Evolutionary conservation across 2,888 invertebrate genomes (phyloP).

Genomic region (Caenorhabditis imperialis): DNA sequence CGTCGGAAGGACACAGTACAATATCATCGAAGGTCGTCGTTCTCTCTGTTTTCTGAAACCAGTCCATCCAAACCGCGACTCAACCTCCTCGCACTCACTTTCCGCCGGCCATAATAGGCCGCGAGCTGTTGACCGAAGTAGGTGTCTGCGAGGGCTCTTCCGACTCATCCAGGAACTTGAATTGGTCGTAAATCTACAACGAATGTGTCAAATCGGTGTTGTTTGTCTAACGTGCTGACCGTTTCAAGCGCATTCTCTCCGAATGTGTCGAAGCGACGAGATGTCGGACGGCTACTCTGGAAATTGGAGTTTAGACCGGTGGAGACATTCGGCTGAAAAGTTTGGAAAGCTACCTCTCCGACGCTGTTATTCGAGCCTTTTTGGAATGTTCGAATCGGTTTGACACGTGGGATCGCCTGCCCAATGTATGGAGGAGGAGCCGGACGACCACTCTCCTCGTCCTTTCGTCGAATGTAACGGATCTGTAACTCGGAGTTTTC

Average conservation of each 20-base stretch:
- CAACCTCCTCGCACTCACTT: constrained; percentile 15
- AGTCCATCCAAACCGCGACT: no score
- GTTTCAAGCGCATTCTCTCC: constrained; percentile 65
- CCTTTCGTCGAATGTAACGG: constrained; percentile 38
- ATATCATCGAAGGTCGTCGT: constrained; percentile 8
- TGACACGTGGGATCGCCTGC: constrained; percentile 49
- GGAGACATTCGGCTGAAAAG: no score
- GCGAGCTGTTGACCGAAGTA: constrained; percentile 43
- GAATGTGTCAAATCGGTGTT: constrained; percentile 1
- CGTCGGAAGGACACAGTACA: constrained; percentile 38
- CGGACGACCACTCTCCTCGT: constrained; percentile 17
- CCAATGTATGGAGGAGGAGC: constrained; percentile 54
- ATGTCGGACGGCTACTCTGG: constrained; percentile 36
- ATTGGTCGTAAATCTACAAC: constrained; percentile 64
- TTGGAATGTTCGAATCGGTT: constrained; percentile 43
- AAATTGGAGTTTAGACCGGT: not conserved
- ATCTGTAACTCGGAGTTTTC: constrained; percentile 27
- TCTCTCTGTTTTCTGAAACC: constrained; percentile 36
- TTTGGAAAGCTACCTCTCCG: constrained; percentile 31
- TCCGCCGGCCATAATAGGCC: constrained; percentile 42
- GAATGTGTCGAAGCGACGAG: constrained; percentile 58
- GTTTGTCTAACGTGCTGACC: constrained; percentile 43
- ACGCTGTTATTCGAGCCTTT: constrained; percentile 22
- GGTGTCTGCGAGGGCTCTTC: constrained; percentile 55
- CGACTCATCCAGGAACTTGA: constrained; percentile 61